phyloP scores from a whole-genome alignment of 1,140 invertebrate species.

The Patella vulgata region DNA sequence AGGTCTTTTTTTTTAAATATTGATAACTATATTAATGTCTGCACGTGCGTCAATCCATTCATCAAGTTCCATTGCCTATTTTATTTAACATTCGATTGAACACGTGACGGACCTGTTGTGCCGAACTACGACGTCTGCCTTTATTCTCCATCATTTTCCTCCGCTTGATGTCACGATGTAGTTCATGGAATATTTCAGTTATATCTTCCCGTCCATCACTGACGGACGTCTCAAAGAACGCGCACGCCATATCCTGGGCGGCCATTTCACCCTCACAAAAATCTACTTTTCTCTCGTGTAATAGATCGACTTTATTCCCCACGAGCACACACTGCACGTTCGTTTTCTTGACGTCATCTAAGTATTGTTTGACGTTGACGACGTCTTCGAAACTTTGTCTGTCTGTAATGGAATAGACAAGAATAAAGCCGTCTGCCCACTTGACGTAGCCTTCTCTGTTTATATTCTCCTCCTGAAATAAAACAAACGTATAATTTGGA shows the following conservation, averaged over 20 bases:
- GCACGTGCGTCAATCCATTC: no score
- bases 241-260: constrained; percentile 79
- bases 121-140: constrained; percentile 61
- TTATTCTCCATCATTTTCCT: constrained; percentile 57
- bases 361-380: constrained; percentile 72
- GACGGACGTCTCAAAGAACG: constrained; percentile 87
- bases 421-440: constrained; percentile 88
- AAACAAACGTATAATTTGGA: not conserved
- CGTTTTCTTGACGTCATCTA: constrained; percentile 75
- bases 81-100: constrained; percentile 62
- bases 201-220: constrained; percentile 78
- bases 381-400: constrained; percentile 84
- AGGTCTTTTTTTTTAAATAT: no score
- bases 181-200: constrained; percentile 58
- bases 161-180: constrained; percentile 61
- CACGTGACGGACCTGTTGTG: constrained; percentile 61
- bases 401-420: constrained; percentile 93
- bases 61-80: constrained; percentile 30
- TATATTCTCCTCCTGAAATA: constrained; percentile 50
- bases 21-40: no score
- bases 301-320: constrained; percentile 92
- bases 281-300: constrained; percentile 87
- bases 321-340: constrained; percentile 76
- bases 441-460: constrained; percentile 81
- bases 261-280: constrained; percentile 82